Evolutionary conservation across 1,140 invertebrate species (phyloP), one percentile per base, ranked within the genome.

Genomic region (Phenacoccus solenopsis): DNA sequence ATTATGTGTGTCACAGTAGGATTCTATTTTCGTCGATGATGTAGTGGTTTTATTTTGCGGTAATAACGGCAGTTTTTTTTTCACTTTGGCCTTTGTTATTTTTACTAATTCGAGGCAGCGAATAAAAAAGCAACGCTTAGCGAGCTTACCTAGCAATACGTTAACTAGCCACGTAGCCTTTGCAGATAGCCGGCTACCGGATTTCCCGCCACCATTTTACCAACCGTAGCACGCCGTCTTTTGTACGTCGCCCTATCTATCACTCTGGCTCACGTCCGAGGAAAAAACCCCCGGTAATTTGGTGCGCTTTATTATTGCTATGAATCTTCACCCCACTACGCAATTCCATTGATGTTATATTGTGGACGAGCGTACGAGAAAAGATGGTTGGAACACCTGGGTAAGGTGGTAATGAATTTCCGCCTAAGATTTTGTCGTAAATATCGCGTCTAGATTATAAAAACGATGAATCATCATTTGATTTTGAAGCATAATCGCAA

Each of bases 1-100:
- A 64, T 64, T 64, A 64, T 64, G 59, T 64, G 16, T 64, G 59
- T 64, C 59, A 64, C 59, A 64, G 59, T 64, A 25, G 59, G 59
- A 64, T 64, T 24, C 25, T 20, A 1, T 64, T 64, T 64, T 64
- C 25, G 21, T 64, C 21, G 25, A 64, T 64, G 32, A 38, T 38
- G 32, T 20, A 24, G 38, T 49, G 13, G 5, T 64, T 64, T 25
- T 64, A 24, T 24, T 64, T 59, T 59, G 56, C 21, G 56, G 21
- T 59, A 16, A n/a, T 5, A 9, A 22, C 21, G 4, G 5, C 4
- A 5, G n/a, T 20, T 22, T 22, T 64, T 64, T 64, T 64, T 64
- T 64, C 16, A 1, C 16, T 64, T 64, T 49, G 38, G 38, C 3
- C 59, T 10, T 64, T 64, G 22, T 64, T 64, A 64, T 64, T 64